Evolutionary conservation across 1,140 invertebrate genomes (phyloP), one percentile per base, ranked within the genome.

Genomic region (Campodea augens): DNA sequence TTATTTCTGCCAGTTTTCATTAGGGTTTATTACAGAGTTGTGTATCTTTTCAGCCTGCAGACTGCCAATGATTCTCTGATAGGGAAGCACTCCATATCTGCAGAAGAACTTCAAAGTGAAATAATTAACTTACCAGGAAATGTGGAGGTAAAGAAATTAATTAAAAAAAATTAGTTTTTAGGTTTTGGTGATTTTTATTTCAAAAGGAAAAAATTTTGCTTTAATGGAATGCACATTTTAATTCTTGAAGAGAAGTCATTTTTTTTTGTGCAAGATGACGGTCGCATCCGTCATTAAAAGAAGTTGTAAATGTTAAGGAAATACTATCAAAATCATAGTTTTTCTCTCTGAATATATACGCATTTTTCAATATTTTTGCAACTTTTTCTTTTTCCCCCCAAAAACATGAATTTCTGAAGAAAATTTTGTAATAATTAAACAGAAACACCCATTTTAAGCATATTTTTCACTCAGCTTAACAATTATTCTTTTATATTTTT

Each of bases 101-200:
- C 88, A 1, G 74, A 80, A 42, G 77, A 87, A 51, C 71, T 97
- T 49, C 85, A 92, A 60, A 88, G 83, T 61, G 88, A 97, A 63
- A 71, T 77, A 43, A 97, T 97, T 37, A 80, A 97, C 62, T 68
- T 98, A 47, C 93, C 93, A 2, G 79, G 90, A 59, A 83, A 74
- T 51, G 75, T 93, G 13, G 81, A 82, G 60, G 79, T 80, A 59
- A 67, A 61, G 54, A 21, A 4, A 15, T 32, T 43, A n/a, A 45
- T 29, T n/a, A n/a, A n/a, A n/a, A n/a, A n/a, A n/a, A n/a, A n/a
- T n/a, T n/a, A n/a, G n/a, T n/a, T n/a, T n/a, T n/a, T n/a, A n/a
- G n/a, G 20, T 29, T 15, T 32, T 43, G 13, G 23, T 29, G 24
- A 27, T 43, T 21, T 21, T 32, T 38, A 29, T 32, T 47, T 43